phyloP scores from a whole-genome alignment of 2,888 invertebrate genomes.

The Agonopterix alstromeriana region DNA sequence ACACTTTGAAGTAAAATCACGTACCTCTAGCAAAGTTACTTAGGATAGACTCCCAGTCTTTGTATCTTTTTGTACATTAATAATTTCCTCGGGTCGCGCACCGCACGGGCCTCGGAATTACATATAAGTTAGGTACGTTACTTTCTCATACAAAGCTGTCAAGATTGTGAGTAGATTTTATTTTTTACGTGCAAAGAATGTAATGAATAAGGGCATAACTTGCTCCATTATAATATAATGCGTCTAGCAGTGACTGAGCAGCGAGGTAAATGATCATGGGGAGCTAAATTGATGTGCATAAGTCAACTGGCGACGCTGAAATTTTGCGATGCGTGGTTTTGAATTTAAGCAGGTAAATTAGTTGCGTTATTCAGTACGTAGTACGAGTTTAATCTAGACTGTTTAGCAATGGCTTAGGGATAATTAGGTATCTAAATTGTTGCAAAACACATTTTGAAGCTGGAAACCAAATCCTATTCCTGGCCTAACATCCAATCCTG shows the following conservation, averaged over 20 bases:
- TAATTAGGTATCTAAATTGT: too few species aligned
- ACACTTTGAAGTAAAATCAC: conserved; percentile 58
- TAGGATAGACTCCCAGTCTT: conserved; percentile 46
- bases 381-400: too few species aligned
- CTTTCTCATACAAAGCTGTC: conserved; percentile 56
- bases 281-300: conserved; percentile 38
- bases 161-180: conserved; percentile 54
- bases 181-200: conserved; percentile 66
- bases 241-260: conserved; percentile 21
- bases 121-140: conserved; percentile 50
- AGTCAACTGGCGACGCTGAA: conserved; percentile 21
- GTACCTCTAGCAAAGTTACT: conserved; percentile 48
- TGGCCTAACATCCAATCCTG: too few species aligned
- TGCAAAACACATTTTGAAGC: too few species aligned
- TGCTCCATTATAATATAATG: conserved; percentile 40
- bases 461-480: too few species aligned
- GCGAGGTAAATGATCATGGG: too few species aligned
- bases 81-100: conserved; percentile 52
- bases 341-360: too few species aligned
- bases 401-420: too few species aligned
- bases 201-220: conserved; percentile 49
- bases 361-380: too few species aligned
- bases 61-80: conserved; percentile 62
- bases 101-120: conserved; percentile 43
- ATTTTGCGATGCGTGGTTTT: conserved; percentile 1